Evolutionary conservation across 2,888 invertebrate species (phyloP).

Genomic region (Parasteatoda lunata): DNA sequence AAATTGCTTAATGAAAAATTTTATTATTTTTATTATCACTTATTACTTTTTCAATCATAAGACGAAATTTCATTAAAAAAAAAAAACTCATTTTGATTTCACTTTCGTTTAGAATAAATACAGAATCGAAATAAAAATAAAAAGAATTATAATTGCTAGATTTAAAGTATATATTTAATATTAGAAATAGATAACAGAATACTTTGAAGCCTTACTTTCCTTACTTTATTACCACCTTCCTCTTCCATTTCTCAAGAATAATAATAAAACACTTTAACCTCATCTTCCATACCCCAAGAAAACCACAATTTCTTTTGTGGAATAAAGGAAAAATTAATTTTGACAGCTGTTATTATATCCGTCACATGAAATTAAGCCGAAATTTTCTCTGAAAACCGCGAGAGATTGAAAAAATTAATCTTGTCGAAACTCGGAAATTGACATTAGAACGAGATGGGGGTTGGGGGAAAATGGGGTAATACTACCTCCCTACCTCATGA

Average conservation of each 20-base stretch:
- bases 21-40: too few relatives aligned
- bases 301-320: background rate
- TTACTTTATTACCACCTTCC: background rate
- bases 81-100: background rate
- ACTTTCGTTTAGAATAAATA: background rate
- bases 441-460: background rate
- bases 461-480: background rate
- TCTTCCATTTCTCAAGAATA: background rate
- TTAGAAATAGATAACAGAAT: too few relatives aligned
- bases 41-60: too few relatives aligned
- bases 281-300: background rate
- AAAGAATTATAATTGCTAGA: too few relatives aligned
- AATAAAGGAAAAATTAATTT: conserved; percentile 33
- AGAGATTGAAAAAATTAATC: conserved; percentile 3
- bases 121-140: background rate
- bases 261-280: background rate
- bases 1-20: too few relatives aligned
- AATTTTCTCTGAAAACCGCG: conserved; percentile 13
- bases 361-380: conserved; percentile 40
- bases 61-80: background rate
- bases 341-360: conserved; percentile 39
- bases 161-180: too few relatives aligned
- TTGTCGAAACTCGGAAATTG: background rate
- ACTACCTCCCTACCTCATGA: conserved; percentile 35
- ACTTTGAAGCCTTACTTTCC: background rate